Evolutionary conservation across 2,888 invertebrate genomes (phyloP).

Genomic region (Cataglyphis albicans): DNA sequence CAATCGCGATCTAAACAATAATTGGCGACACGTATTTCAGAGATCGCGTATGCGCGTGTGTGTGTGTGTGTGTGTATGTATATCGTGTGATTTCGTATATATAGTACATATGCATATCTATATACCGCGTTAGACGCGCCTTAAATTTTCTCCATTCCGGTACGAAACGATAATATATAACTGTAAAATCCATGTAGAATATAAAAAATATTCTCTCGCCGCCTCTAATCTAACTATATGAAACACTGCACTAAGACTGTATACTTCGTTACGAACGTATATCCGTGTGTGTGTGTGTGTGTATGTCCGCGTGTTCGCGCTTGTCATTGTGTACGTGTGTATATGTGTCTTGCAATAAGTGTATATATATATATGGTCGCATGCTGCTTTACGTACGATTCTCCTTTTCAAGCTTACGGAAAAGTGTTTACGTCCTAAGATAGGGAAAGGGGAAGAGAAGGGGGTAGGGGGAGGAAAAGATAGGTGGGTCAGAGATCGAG

Average conservation of each 20-base stretch:
- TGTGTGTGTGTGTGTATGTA: conserved; percentile 52
- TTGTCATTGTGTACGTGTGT: background rate
- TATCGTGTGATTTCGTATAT: conserved; percentile 59
- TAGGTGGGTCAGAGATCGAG: conserved; percentile 50
- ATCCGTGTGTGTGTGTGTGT: conserved; percentile 56
- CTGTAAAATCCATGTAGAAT: conserved; percentile 81
- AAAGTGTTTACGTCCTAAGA: conserved; percentile 67
- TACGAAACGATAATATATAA: conserved; percentile 78
- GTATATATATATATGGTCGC: conserved; percentile 28
- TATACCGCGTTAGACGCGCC: conserved; percentile 72
- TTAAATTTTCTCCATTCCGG: conserved; percentile 70
- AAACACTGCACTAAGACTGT: conserved; percentile 78
- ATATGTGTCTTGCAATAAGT: no score
- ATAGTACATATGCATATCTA: conserved; percentile 63
- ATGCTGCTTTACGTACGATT: conserved; percentile 65
- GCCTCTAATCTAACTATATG: conserved; percentile 80
- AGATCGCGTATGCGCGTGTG: conserved; percentile 60
- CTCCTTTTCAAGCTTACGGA: conserved; percentile 66
- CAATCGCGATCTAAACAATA: conserved; percentile 74
- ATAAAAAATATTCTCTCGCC: conserved; percentile 84
- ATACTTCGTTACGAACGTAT: conserved; percentile 74
- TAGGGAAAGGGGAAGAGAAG: background rate
- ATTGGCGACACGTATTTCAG: conserved; percentile 74
- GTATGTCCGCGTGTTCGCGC: conserved; percentile 50
- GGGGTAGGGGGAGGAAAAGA: background rate